These are phyloP conservation scores for Staurois parvus DNA, from an alignment of 2,797 vertebrate genomes.

Conservation along the genomic window DNA sequence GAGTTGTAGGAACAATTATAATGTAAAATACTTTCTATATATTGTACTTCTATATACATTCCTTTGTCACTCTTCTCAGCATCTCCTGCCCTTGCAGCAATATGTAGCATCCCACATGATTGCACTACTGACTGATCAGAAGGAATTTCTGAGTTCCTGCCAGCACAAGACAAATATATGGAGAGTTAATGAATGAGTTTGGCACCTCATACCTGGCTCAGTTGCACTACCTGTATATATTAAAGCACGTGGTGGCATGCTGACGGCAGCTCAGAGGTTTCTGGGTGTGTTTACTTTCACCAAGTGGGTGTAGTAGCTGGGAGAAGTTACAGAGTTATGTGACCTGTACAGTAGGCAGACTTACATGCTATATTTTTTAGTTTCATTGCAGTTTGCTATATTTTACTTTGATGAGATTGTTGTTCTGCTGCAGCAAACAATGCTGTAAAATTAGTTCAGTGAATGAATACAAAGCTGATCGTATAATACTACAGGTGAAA, in stretches of 20 bases:
- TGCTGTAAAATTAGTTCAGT: not conserved
- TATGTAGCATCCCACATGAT: too few species aligned
- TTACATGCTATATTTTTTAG: not conserved
- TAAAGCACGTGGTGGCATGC: conserved; percentile 28
- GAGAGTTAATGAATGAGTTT: not conserved
- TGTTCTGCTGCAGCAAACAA: not conserved
- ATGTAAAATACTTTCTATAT: too few species aligned
- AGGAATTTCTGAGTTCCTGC: not conserved
- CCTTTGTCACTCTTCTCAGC: too few species aligned
- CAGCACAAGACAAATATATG: not conserved
- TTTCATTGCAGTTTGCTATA: not conserved
- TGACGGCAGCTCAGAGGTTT: conserved; percentile 44
- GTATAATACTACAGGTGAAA: not conserved
- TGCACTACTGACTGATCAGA: not conserved
- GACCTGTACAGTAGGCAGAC: conserved; percentile 1
- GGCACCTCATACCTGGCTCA: not conserved
- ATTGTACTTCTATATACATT: too few species aligned
- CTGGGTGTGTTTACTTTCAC: conserved; percentile 52
- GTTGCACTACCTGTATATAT: not conserved
- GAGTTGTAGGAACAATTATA: too few species aligned
- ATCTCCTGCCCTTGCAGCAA: too few species aligned
- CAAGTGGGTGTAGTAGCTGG: conserved; percentile 26
- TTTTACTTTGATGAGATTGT: not conserved
- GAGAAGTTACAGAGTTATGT: conserved; percentile 33
- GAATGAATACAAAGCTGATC: not conserved